Conservation (phyloP, 2,888 invertebrate species). For the Eilema caniola region DNA sequence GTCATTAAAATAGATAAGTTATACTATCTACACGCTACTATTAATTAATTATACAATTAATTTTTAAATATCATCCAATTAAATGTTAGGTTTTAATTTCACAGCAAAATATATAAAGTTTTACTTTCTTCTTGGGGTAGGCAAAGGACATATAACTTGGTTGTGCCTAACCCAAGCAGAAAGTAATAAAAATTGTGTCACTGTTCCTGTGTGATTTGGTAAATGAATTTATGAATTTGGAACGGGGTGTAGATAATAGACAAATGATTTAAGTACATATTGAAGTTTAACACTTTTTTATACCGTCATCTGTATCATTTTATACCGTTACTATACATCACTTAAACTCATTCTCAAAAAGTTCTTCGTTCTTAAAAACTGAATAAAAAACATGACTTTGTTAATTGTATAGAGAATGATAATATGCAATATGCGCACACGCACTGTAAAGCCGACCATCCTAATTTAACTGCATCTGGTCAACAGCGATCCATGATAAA, state of each 20-base stretch:
- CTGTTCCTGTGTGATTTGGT: no score
- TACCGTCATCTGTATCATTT: background rate
- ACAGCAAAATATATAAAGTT: background rate
- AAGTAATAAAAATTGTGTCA: no score
- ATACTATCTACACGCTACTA: no score
- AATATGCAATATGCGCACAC: slow-evolving; percentile 10
- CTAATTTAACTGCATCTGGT: slow-evolving; percentile 46
- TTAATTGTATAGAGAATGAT: background rate
- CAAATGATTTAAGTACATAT: no score
- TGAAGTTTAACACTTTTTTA: no score
- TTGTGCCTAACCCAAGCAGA: no score
- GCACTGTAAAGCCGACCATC: slow-evolving; percentile 21
- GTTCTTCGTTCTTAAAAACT: background rate
- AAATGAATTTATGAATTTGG: no score
- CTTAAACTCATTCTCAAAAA: background rate
- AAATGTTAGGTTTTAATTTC: background rate
- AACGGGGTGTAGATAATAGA: no score
- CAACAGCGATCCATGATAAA: slow-evolving; percentile 44
- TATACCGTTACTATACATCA: no score
- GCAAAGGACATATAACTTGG: no score
- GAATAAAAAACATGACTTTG: background rate
- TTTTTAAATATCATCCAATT: background rate
- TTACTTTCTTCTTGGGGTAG: background rate
- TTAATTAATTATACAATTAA: slow-evolving; percentile 1
- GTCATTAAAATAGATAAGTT: background rate